These are phyloP conservation scores for Diaphora mendica DNA, from an alignment of 2,888 invertebrate species.

Conservation along the genomic window DNA sequence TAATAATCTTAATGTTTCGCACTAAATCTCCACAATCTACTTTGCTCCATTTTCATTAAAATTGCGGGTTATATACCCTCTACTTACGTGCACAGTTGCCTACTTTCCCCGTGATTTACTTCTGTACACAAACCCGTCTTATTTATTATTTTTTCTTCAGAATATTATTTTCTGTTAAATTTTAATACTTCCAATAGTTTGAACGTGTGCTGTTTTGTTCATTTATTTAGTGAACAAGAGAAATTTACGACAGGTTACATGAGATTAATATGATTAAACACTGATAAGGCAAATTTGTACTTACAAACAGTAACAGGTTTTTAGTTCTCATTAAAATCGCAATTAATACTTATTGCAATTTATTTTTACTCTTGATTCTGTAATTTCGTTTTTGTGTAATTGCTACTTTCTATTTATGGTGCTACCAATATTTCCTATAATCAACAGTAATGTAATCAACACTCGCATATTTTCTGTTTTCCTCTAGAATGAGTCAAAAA, in stretches of 20 bases:
- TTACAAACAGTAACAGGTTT: slow-evolving; percentile 55
- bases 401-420: slow-evolving; percentile 23
- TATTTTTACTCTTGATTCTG: not conserved
- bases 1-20: slow-evolving; percentile 41
- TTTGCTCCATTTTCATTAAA: slow-evolving; percentile 73
- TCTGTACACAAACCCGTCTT: slow-evolving; percentile 38
- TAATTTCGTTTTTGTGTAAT: slow-evolving; percentile 9
- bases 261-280: not conserved
- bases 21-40: slow-evolving; percentile 58
- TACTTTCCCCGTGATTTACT: slow-evolving; percentile 68
- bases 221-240: not conserved
- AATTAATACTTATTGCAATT: slow-evolving; percentile 46
- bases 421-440: slow-evolving; percentile 1
- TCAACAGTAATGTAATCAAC: not conserved
- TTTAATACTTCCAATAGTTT: not conserved
- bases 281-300: slow-evolving; percentile 50
- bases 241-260: not conserved
- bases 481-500: not conserved
- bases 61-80: slow-evolving; percentile 65
- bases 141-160: not conserved
- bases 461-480: not conserved
- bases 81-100: slow-evolving; percentile 58
- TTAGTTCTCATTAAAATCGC: slow-evolving; percentile 59
- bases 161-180: not conserved
- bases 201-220: no score